Evolutionary conservation across 2,888 invertebrate species (phyloP), one percentile per base, ranked within the genome.

Genomic region (Hydropsyche betteni): DNA sequence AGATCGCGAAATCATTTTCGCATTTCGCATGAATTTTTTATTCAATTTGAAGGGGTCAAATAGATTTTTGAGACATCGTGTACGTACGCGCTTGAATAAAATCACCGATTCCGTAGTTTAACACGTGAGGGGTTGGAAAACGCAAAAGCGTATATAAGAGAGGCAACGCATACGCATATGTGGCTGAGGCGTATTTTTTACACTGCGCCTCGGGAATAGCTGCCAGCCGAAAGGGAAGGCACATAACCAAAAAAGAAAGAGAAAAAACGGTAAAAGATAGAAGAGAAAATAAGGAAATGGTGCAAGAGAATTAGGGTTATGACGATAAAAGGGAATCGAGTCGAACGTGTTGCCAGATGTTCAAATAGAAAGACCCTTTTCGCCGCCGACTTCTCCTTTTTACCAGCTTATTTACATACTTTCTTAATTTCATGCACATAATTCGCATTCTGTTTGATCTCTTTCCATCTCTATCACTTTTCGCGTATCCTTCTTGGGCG

Each of bases 321-420:
- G 64, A 64, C 64, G 64, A 64, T 64, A 64, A 64, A 64, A 36
- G 64, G 64, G 64, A 64, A 64, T 64, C 64, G 64, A 64, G 36
- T 64, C 34, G 36, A 64, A 64, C 34, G 64, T 36, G 34, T 64
- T 64, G 34, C 64, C 64, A 64, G 64, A 64, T 64, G 64, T 64
- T 64, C 64, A 64, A 34, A 64, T 36, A 64, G 64, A 55, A 64
- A 64, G 34, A 64, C 64, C 64, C 36, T n/a, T 55, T 55, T 55
- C 16, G 14, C 44, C 44, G 44, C 44, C 44, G 44, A 44, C 44
- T 44, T 44, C 44, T 44, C 44, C 44, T 44, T 44, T 44, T 44
- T 44, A 24, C 44, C 44, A 44, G 44, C 44, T 44, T 44, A 44
- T 44, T 44, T 44, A 44, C 44, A 44, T 44, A 44, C 44, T 44